Evolutionary conservation across 2,113 vertebrate species (phyloP).

Genomic region (Oreotragus oreotragus): DNA sequence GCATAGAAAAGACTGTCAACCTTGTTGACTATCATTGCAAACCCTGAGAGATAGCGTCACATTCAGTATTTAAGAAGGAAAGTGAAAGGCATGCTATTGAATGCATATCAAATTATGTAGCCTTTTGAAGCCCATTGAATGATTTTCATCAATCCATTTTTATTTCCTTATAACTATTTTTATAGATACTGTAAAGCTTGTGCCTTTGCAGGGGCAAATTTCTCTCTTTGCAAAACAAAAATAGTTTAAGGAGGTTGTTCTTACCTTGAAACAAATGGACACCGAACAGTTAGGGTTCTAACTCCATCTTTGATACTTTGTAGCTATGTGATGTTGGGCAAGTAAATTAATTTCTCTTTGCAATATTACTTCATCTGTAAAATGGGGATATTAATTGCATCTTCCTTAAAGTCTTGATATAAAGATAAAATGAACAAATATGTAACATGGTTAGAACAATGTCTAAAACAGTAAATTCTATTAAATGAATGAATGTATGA

Average conservation of each 20-base stretch:
- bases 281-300: background rate
- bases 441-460: background rate
- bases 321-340: background rate
- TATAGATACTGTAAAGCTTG: background rate
- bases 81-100: background rate
- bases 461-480: background rate
- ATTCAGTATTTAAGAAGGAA: background rate
- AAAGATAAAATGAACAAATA: conserved; percentile 8
- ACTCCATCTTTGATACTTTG: background rate
- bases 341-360: background rate
- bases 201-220: background rate
- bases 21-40: background rate
- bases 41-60: background rate
- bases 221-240: conserved; percentile 13
- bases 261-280: background rate
- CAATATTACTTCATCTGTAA: background rate
- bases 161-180: background rate
- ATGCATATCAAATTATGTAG: background rate
- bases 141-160: background rate
- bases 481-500: background rate
- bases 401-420: background rate
- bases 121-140: background rate
- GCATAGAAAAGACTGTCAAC: background rate
- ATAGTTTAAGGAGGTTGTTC: background rate
- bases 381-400: background rate